Base-by-base conservation (phyloP, 1,140 invertebrate genomes). In the Chironomus striatipennis region DNA sequence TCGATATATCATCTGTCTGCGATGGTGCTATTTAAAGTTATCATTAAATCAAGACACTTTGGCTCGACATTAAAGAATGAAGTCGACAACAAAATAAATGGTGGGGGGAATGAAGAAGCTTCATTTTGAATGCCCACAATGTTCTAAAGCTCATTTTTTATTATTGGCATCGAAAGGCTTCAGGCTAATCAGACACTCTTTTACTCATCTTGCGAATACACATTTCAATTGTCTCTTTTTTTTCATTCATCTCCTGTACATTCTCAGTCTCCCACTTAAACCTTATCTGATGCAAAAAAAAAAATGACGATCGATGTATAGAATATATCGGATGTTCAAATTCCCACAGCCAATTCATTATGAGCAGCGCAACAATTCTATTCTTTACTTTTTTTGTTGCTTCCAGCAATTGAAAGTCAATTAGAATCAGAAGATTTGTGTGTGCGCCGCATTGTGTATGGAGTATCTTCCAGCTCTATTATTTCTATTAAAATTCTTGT, bases 381-480 rank as follows among this genome's bases (percentile, higher is more conserved):
- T 34, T 5, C 24, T 34, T 34, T 34, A n/a, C n/a, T 12, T 57
- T 57, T 57, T 57, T 57, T 57, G 47, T 70, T 70, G 17, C 20
- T 20, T 70, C 65, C 18, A 20, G 65, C 17, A 70, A 20, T 70
- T 70, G 65, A 70, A 70, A 70, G 65, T 70, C 65, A 70, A 70
- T 70, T 70, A 70, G 65, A 70, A 70, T 70, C 20, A 57, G 12
- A n/a, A 12, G 47, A 57, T 57, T 57, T 57, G 47, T 57, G 12
- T 34, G 24, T 34, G 24, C 24, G 24, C 24, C 24, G 24, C 24
- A n/a, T n/a, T n/a, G n/a, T n/a, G n/a, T n/a, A n/a, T n/a, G n/a
- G n/a, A n/a, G n/a, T n/a, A n/a, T n/a, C n/a, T n/a, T n/a, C n/a
- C n/a, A 34, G 24, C 24, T 34, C 5, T 5, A 34, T 34, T 34